Evolutionary conservation across 2,113 vertebrate species (phyloP).

Genomic region (Notiomystis cincta): DNA sequence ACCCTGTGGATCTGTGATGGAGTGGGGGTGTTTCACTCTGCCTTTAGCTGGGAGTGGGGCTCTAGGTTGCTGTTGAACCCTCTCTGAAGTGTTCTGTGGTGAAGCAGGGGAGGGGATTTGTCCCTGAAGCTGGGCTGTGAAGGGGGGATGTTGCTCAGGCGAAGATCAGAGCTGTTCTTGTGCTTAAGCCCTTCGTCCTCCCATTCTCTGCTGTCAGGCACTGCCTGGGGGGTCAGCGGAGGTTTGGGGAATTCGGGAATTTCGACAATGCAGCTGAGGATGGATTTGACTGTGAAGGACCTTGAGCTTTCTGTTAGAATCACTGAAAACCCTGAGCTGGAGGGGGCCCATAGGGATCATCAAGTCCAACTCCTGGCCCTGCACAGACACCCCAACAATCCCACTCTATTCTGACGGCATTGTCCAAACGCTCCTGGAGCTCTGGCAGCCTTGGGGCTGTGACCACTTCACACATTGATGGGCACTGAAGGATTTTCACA

Average conservation of each 20-base stretch:
- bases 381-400: not conserved
- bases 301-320: not conserved
- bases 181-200: not conserved
- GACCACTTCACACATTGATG: not conserved
- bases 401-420: not conserved
- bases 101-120: not conserved
- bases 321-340: not conserved
- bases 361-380: not conserved
- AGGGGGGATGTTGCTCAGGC: not conserved
- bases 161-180: not conserved
- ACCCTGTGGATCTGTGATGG: not conserved
- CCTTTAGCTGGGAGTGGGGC: not conserved
- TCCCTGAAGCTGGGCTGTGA: not conserved
- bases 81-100: not conserved
- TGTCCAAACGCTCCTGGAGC: not conserved
- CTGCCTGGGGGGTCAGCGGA: not conserved
- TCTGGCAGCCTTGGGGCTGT: rapidly evolving
- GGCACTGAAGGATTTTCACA: not conserved
- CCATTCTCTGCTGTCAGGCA: not conserved
- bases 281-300: not conserved
- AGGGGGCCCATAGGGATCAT: not conserved
- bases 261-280: rapidly evolving
- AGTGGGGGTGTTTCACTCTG: not conserved
- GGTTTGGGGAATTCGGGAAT: not conserved
- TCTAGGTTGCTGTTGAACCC: rapidly evolving